A percentile compares a stretch with the other conserved stretches of the same genome.
These are phyloP conservation scores for Beris morrisii DNA, from an alignment of 2,888 invertebrate species.

Conservation along the genomic window DNA sequence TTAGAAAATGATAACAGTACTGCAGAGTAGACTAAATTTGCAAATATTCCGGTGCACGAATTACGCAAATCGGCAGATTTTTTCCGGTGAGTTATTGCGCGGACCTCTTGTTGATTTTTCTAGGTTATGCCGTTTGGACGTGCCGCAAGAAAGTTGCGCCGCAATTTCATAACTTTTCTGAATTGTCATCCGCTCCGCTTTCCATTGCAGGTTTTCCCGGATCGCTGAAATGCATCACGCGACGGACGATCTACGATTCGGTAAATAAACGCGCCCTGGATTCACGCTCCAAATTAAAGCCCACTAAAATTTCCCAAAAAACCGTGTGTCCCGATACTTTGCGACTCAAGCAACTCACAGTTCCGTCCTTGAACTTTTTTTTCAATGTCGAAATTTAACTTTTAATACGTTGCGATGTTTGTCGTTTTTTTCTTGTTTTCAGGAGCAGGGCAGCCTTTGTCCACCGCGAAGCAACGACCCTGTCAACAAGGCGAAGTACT, in stretches of 20 bases:
- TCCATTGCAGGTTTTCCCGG: conserved; percentile 28
- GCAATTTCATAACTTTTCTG: not conserved
- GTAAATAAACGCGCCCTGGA: conserved; percentile 53
- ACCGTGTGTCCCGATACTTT: conserved; percentile 4
- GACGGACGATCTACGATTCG: conserved; percentile 37
- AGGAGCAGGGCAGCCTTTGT: conserved; percentile 19
- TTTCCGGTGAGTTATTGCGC: conserved; percentile 31
- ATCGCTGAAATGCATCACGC: conserved; percentile 19
- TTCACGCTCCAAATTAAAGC: conserved; percentile 46
- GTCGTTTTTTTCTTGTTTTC: not conserved
- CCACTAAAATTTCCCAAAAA: conserved; percentile 41
- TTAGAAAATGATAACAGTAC: conserved; percentile 33
- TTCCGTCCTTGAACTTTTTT: conserved; percentile 12
- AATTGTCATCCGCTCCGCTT: not conserved
- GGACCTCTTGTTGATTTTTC: conserved; percentile 19
- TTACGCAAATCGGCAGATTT: conserved; percentile 28
- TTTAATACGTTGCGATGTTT: not conserved
- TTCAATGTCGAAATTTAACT: not conserved
- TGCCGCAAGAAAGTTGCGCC: not conserved
- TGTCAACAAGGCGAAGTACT: conserved; percentile 15
- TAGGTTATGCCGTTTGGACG: conserved; percentile 21
- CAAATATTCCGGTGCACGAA: conserved; percentile 31
- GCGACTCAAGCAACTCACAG: conserved; percentile 17
- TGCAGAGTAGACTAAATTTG: conserved; percentile 27
- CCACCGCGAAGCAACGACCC: not conserved